Percentiles rank a stretch among this genome's conserved stretches.
phyloP scores from a whole-genome alignment of 1,140 invertebrate species.

The Diabrotica virgifera region DNA sequence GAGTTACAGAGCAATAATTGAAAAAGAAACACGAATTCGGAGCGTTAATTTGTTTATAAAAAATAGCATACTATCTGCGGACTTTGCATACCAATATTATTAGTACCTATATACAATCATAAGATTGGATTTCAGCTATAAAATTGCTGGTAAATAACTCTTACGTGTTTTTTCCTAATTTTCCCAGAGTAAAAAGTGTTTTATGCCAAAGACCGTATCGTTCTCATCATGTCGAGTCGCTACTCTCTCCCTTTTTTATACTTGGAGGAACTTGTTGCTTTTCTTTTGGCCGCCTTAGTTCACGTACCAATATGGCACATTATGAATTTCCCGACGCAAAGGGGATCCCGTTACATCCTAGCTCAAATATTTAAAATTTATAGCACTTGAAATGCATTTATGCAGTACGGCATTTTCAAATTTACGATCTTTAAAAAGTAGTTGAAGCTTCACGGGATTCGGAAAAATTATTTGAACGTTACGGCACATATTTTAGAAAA shows the following conservation, averaged over 20 bases:
- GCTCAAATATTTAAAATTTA: slow-evolving; percentile 8
- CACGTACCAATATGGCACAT: not conserved
- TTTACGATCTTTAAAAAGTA: slow-evolving; percentile 2
- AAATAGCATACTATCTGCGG: too few relatives aligned
- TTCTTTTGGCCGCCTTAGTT: not conserved
- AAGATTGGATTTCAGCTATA: too few relatives aligned
- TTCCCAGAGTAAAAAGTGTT: not conserved
- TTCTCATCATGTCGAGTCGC: not conserved
- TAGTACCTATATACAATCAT: too few relatives aligned
- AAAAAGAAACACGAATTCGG: too few relatives aligned
- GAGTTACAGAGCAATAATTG: too few relatives aligned
- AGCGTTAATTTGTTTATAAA: too few relatives aligned
- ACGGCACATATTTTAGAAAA: not conserved
- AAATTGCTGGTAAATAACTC: too few relatives aligned
- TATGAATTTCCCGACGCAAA: not conserved
- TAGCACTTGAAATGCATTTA: slow-evolving; percentile 10
- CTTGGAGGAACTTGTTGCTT: not conserved
- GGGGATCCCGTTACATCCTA: not conserved
- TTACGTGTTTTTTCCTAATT: too few relatives aligned
- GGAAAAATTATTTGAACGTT: slow-evolving; percentile 1
- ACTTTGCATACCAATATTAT: too few relatives aligned
- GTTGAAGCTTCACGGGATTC: not conserved
- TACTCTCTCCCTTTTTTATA: not conserved
- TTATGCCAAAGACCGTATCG: not conserved
- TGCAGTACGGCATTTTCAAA: slow-evolving; percentile 3